Evolutionary conservation across 1,140 invertebrate genomes (phyloP), one percentile per base, ranked within the genome.

Genomic region (Chionoecetes opilio): DNA sequence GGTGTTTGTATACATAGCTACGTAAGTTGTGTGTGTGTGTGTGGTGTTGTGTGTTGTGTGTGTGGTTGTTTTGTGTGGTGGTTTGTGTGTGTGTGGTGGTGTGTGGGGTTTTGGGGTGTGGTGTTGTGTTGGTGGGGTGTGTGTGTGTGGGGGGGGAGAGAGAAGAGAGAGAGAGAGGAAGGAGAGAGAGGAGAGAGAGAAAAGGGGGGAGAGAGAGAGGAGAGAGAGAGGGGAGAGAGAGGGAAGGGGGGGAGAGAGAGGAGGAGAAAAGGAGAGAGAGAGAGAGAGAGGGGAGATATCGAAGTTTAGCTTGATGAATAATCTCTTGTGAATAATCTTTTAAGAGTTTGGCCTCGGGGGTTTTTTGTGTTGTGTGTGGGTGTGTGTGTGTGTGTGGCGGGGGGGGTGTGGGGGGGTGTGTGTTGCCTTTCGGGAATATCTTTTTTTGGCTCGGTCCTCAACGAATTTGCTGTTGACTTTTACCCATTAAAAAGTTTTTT

Each of bases 321-420:
- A 53, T 53, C 46, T n/a, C n/a, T 53, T 53, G 46, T 53, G 46
- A 53, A 53, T 53, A 53, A 53, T 53, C 46, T 53, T 53, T 53
- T 53, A 3, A 53, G 46, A 53, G 46, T 53, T 53, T 53, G 46
- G 46, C 46, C 46, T 53, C 21, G 46, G 9, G 11, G 53, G 11
- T 11, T 11, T 11, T 11, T 75, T 75, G n/a, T n/a, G n/a, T n/a
- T 34, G 82, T 31, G 32, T 34, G 29, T 84, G 35, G 32, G 35
- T 86, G 35, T 86, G 35, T 86, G 34, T 86, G 84, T 86, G 34
- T 86, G 34, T 86, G 34, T 89, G 87, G 41, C 37, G 75, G 75
- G 75, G 75, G 75, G 90, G 35, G 32, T 91, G 75, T 92, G 75
- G 82, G 75, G 82, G 91, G 82, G 91, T 82, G 35, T 92, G 75